Evolutionary conservation across 2,797 vertebrate genomes (phyloP), one percentile per base, ranked within the genome.

Genomic region (Molothrus aeneus): DNA sequence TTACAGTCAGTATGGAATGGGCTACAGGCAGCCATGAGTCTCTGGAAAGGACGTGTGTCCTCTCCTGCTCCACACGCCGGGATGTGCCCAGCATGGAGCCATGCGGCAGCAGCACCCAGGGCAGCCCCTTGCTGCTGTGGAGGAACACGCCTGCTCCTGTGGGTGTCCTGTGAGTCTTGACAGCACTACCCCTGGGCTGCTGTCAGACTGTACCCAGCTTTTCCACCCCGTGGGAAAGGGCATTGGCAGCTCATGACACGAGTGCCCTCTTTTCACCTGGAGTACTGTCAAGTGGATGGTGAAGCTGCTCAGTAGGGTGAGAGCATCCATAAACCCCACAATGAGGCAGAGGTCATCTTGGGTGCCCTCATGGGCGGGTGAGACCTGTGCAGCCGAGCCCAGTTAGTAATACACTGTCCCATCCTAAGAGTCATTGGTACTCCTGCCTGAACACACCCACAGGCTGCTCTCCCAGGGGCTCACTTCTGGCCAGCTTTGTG

Each of bases 61-160:
- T 43, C 22, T 42, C 8, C 13, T 0, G 1, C 36, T 24, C 26
- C 19, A 2, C 0, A 1, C 0, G 2, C 17, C 0, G 0, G 15
- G 9, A 6, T 48, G 48, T 10, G 38, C 38, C 17, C 51, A 13
- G 29, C 1, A 0, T 1, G 1, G 38, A 71, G 38, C 65, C 2
- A 0, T 26, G 45, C 0, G 0, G 50, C 0, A 0, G 57, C 43
- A 51, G 64, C 28, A 1, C 22, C 4, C 28, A 5, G 50, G 45
- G 29, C n/a, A 65, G 45, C 21, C n/a, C 18, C 34, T 84, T 10
- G 0, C 66, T 28, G 65, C n/a, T n/a, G 26, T 1, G 29, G 10
- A 13, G 29, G 29, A 12, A 2, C 25, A 7, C 0, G 0, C 24
- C 10, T 0, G 3, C 19, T 45, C 29, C 59, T 57, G 9, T 14